Conservation (phyloP, 2,797 vertebrate genomes). For the Thalassophryne amazonica region DNA sequence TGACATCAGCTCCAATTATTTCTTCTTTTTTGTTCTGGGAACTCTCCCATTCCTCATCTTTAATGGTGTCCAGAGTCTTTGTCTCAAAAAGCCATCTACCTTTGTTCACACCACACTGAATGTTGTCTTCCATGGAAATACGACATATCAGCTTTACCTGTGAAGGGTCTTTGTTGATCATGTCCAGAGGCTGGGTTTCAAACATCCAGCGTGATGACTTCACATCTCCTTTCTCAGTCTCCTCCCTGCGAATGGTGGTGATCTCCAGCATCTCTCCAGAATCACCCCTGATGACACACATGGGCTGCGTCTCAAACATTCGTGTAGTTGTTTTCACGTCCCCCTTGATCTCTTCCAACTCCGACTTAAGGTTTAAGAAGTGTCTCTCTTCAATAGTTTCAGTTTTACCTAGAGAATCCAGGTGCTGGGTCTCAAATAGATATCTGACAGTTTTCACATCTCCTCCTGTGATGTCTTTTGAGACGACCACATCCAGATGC, state of each 20-base stretch:
- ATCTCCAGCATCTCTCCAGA: constrained; percentile 87
- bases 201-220: constrained; percentile 86
- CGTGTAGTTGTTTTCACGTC: constrained; percentile 85
- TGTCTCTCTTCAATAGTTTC: constrained; percentile 83
- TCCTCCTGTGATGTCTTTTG: constrained; percentile 80
- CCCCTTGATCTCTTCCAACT: constrained; percentile 87
- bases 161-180: constrained; percentile 82
- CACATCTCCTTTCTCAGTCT: constrained; percentile 84
- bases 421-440: constrained; percentile 87
- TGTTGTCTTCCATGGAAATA: constrained; percentile 85
- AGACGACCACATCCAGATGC: constrained; percentile 31
- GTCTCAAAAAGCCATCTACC: constrained; percentile 89
- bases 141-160: constrained; percentile 83
- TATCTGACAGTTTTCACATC: constrained; percentile 87
- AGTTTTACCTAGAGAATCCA: constrained; percentile 81
- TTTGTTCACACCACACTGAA: constrained; percentile 76
- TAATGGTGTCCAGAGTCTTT: constrained; percentile 85
- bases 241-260: constrained; percentile 84
- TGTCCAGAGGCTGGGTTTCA: constrained; percentile 85
- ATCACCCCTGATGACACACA: constrained; percentile 86
- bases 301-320: constrained; percentile 85
- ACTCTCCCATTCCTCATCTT: constrained; percentile 82
- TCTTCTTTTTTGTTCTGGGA: constrained; percentile 76
- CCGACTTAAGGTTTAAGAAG: constrained; percentile 84
- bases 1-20: constrained; percentile 86